phyloP scores from a whole-genome alignment of 2,797 vertebrate species.

The Trachurus trachurus region DNA sequence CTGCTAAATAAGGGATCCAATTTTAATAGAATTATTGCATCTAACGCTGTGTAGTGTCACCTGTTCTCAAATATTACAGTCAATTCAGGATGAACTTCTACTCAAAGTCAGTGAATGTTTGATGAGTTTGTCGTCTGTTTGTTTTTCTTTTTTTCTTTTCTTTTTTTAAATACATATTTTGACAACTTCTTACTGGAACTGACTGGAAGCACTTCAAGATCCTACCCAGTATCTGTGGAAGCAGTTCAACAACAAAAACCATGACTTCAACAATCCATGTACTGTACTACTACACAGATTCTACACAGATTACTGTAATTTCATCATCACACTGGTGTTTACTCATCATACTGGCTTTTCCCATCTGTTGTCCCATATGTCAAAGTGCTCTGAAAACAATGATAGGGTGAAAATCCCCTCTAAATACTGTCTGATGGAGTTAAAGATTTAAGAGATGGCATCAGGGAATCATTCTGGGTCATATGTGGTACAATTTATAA shows the following conservation, averaged over 20 bases:
- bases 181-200: slow-evolving; percentile 21
- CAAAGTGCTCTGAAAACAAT: slow-evolving; percentile 48
- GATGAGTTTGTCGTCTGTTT: slow-evolving; percentile 31
- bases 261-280: slow-evolving; percentile 32
- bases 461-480: slow-evolving; percentile 34
- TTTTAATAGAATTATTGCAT: slow-evolving; percentile 47
- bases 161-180: slow-evolving; percentile 13
- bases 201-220: slow-evolving; percentile 70
- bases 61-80: slow-evolving; percentile 14
- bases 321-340: slow-evolving; percentile 29
- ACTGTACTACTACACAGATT: neutral
- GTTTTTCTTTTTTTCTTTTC: no score
- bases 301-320: no score
- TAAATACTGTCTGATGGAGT: slow-evolving; percentile 29
- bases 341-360: slow-evolving; percentile 23
- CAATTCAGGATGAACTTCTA: slow-evolving; percentile 23
- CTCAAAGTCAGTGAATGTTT: slow-evolving; percentile 23
- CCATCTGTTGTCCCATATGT: slow-evolving; percentile 13
- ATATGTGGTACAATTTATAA: slow-evolving; percentile 31
- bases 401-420: neutral
- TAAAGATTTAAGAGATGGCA: slow-evolving; percentile 27
- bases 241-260: slow-evolving; percentile 47
- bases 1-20: slow-evolving; percentile 36
- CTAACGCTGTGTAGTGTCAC: slow-evolving; percentile 38
- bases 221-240: slow-evolving; percentile 47